A percentile compares a stretch with the other conserved stretches of the same genome.
Evolutionary conservation across 2,797 vertebrate genomes (phyloP).

Genomic region (Thamnophis elegans): DNA sequence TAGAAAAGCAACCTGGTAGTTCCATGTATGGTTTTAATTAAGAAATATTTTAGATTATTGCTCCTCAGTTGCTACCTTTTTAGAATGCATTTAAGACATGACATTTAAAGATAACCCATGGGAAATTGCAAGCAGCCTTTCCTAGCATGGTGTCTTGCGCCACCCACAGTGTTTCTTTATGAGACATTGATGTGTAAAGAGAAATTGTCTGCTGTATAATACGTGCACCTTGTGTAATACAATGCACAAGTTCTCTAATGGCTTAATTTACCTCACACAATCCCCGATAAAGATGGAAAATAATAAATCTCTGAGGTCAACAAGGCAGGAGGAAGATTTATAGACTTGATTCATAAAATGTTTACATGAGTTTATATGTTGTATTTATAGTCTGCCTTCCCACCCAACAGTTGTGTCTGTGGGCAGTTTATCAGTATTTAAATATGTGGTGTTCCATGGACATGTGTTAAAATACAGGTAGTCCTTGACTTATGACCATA

Average conservation of each 20-base stretch:
- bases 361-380: background rate
- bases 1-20: background rate
- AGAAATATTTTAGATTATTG: background rate
- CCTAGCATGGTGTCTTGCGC: background rate
- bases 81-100: background rate
- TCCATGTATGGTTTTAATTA: background rate
- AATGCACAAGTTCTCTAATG: background rate
- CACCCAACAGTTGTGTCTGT: background rate
- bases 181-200: background rate
- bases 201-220: constrained; percentile 2
- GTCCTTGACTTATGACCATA: background rate
- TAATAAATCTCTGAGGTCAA: constrained; percentile 17
- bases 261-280: background rate
- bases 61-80: background rate
- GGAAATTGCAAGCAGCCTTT: background rate
- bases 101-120: background rate
- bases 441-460: background rate
- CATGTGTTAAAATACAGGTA: background rate
- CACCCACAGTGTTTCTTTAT: background rate
- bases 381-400: background rate
- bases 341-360: constrained; percentile 3
- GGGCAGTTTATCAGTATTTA: background rate
- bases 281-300: background rate
- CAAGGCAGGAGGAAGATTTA: constrained; percentile 21
- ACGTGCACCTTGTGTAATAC: fast-evolving